A percentile compares a stretch with the other conserved stretches of the same genome.
Evolutionary conservation across 2,888 invertebrate species (phyloP).

Genomic region (Macaria notata): DNA sequence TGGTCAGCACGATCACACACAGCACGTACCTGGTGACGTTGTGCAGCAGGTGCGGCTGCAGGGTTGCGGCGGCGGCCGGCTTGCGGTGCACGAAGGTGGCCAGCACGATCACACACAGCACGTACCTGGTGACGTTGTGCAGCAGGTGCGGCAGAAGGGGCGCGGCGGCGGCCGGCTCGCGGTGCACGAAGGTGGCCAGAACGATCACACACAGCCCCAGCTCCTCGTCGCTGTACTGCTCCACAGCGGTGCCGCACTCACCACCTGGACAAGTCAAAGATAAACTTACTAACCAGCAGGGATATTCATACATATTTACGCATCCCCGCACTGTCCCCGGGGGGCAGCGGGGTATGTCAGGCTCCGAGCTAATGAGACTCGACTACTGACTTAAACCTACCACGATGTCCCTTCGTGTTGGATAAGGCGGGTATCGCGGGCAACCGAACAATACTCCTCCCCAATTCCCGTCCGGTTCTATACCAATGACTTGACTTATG

Average conservation of each 20-base stretch:
- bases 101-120: slow-evolving; percentile 93
- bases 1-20: slow-evolving; percentile 95
- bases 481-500: too few relatives aligned
- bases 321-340: too few relatives aligned
- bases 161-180: slow-evolving; percentile 97
- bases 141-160: slow-evolving; percentile 95
- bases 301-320: too few relatives aligned
- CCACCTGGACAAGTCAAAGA: slow-evolving; percentile 81
- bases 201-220: slow-evolving; percentile 96
- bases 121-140: slow-evolving; percentile 92
- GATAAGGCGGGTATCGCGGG: too few relatives aligned
- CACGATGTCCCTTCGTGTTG: too few relatives aligned
- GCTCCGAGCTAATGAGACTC: too few relatives aligned
- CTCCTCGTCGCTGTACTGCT: slow-evolving; percentile 98
- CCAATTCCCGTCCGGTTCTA: too few relatives aligned
- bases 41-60: slow-evolving; percentile 96
- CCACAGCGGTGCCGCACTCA: slow-evolving; percentile 94
- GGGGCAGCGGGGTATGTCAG: too few relatives aligned
- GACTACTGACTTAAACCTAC: too few relatives aligned
- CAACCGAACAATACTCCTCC: too few relatives aligned
- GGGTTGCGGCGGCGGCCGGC: slow-evolving; percentile 95
- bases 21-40: slow-evolving; percentile 98
- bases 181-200: slow-evolving; percentile 96
- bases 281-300: neutral
- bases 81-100: slow-evolving; percentile 98